Percentiles rank a stretch among this genome's conserved stretches.
Conservation (phyloP, 2,888 invertebrate genomes). For the Drosophila picticornis region DNA sequence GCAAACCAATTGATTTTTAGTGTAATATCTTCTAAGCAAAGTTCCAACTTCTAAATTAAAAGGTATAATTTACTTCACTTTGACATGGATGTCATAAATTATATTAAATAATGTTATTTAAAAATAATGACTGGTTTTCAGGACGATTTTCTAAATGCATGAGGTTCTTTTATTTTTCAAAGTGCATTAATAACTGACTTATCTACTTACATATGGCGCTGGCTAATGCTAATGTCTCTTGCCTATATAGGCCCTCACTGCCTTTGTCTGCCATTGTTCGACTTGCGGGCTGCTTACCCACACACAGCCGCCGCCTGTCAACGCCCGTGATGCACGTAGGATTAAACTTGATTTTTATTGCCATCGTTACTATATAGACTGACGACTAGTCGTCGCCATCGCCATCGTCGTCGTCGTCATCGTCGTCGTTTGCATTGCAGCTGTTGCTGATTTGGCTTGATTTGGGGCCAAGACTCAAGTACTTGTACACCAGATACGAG, state of each 20-base stretch:
- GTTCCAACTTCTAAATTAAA: not conserved
- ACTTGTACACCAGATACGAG: slow-evolving; percentile 47
- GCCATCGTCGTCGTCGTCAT: slow-evolving; percentile 15
- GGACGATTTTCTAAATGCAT: not conserved
- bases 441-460: slow-evolving; percentile 64
- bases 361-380: slow-evolving; percentile 71
- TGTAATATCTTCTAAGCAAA: not conserved
- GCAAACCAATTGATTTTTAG: not conserved
- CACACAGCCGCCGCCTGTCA: slow-evolving; percentile 68
- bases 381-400: slow-evolving; percentile 48
- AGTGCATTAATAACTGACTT: slow-evolving; percentile 32
- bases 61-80: not conserved
- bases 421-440: slow-evolving; percentile 28
- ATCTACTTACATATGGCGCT: slow-evolving; percentile 48
- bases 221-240: slow-evolving; percentile 65
- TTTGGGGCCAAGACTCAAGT: slow-evolving; percentile 65
- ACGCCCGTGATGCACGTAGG: slow-evolving; percentile 77
- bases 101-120: not conserved
- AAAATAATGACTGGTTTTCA: not conserved
- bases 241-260: slow-evolving; percentile 24
- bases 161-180: not conserved
- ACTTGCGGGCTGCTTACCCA: slow-evolving; percentile 52
- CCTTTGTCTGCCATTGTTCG: slow-evolving; percentile 62
- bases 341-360: slow-evolving; percentile 80
- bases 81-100: not conserved